phyloP scores from a whole-genome alignment of 2,113 vertebrate species.

The Podarcis raffonei region DNA sequence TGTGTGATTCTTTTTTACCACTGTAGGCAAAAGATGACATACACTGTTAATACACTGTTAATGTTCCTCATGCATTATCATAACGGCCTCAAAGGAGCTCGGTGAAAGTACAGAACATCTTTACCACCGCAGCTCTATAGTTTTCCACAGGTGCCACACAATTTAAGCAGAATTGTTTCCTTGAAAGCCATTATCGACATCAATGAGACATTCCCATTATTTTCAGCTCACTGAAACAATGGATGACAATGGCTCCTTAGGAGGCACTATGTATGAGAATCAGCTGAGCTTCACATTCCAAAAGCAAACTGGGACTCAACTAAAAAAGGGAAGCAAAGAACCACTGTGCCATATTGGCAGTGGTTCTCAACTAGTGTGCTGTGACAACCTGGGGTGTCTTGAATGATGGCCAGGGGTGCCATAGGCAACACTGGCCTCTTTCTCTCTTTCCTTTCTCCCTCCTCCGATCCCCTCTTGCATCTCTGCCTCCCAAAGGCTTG shows the following conservation, averaged over 20 bases:
- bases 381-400: too few species aligned
- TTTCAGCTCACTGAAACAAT: slow-evolving; percentile 60
- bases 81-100: slow-evolving; percentile 50
- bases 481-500: too few species aligned
- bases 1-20: slow-evolving; percentile 40
- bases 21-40: slow-evolving; percentile 25
- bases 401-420: too few species aligned
- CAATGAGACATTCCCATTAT: slow-evolving; percentile 58
- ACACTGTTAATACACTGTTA: slow-evolving; percentile 48
- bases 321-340: neutral
- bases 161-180: slow-evolving; percentile 61
- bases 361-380: too few species aligned
- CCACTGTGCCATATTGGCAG: neutral
- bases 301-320: slow-evolving; percentile 20
- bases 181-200: slow-evolving; percentile 56
- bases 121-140: slow-evolving; percentile 10
- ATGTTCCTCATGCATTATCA: slow-evolving; percentile 36
- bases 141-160: slow-evolving; percentile 46
- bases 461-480: too few species aligned
- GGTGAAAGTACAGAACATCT: slow-evolving; percentile 44
- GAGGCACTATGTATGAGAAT: slow-evolving; percentile 42
- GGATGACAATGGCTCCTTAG: slow-evolving; percentile 58
- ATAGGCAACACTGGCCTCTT: too few species aligned
- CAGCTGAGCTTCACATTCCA: slow-evolving; percentile 32
- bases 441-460: too few species aligned